A percentile compares a stretch with the other conserved stretches of the same genome.
phyloP scores from a whole-genome alignment of 2,888 invertebrate species.

The Tubulanus polymorphus region DNA sequence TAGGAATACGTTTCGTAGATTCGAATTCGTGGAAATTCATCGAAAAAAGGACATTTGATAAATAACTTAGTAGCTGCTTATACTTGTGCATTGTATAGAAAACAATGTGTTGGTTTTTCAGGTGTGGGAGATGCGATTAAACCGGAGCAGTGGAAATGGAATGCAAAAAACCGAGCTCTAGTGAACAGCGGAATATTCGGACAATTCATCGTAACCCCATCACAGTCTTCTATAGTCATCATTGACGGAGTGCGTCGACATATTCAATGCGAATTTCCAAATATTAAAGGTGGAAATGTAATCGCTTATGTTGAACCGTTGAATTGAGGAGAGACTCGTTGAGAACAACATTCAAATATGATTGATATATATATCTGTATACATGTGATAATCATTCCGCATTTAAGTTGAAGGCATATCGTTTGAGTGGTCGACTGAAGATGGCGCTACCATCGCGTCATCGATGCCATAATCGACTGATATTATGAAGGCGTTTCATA shows the following conservation, averaged over 20 bases:
- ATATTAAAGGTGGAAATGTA: constrained; percentile 64
- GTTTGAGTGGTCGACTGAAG: no score
- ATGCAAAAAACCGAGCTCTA: constrained; percentile 65
- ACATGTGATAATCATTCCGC: no score
- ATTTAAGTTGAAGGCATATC: no score
- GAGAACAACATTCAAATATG: no score
- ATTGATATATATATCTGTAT: no score
- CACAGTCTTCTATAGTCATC: constrained; percentile 67
- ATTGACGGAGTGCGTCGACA: constrained; percentile 68
- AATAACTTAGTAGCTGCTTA: not conserved
- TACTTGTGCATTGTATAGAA: not conserved
- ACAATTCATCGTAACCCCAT: constrained; percentile 69
- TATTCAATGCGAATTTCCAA: constrained; percentile 72
- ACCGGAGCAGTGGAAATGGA: constrained; percentile 59
- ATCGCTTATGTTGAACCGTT: constrained; percentile 62
- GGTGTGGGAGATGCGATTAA: constrained; percentile 20
- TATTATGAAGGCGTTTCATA: no score
- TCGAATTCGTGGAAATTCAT: no score
- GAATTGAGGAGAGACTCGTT: no score
- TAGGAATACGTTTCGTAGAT: no score
- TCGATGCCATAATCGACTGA: no score
- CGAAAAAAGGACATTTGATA: not conserved
- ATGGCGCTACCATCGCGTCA: no score
- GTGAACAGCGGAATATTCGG: constrained; percentile 68
- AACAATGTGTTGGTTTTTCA: constrained; percentile 12